These are phyloP conservation scores for Asarcornis scutulata DNA, from an alignment of 2,113 vertebrate species.

Conservation along the genomic window DNA sequence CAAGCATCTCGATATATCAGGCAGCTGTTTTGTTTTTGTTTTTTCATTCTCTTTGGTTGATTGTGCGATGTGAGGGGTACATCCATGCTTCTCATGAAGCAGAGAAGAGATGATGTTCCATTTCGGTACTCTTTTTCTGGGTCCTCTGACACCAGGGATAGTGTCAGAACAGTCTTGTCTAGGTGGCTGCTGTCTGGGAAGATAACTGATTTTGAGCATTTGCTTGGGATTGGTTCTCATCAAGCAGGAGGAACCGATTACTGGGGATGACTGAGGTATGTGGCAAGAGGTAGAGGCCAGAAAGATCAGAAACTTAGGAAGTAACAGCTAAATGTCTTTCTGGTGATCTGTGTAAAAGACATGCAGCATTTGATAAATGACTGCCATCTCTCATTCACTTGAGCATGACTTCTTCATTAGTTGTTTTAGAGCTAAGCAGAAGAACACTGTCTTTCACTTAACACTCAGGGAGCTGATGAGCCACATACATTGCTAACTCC, in stretches of 20 bases:
- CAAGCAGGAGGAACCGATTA: neutral
- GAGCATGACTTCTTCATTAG: neutral
- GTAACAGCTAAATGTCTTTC: neutral
- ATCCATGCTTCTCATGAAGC: neutral
- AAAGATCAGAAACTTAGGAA: neutral
- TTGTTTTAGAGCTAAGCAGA: neutral
- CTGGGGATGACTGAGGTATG: neutral
- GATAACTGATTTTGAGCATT: neutral
- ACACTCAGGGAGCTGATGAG: neutral
- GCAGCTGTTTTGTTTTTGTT: neutral
- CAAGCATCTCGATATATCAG: rapidly evolving
- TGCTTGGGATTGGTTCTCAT: neutral
- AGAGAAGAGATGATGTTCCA: neutral
- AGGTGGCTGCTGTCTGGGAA: neutral
- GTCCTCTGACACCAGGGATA: neutral
- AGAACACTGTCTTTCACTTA: neutral
- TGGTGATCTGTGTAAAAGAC: neutral
- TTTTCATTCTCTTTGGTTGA: neutral
- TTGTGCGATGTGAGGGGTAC: neutral
- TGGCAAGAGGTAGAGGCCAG: neutral
- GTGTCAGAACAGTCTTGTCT: neutral
- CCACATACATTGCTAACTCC: neutral
- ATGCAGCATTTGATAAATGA: neutral
- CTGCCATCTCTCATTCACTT: neutral
- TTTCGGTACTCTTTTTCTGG: neutral